phyloP scores from a whole-genome alignment of 2,888 invertebrate genomes.

The Zaprionus bogoriensis region DNA sequence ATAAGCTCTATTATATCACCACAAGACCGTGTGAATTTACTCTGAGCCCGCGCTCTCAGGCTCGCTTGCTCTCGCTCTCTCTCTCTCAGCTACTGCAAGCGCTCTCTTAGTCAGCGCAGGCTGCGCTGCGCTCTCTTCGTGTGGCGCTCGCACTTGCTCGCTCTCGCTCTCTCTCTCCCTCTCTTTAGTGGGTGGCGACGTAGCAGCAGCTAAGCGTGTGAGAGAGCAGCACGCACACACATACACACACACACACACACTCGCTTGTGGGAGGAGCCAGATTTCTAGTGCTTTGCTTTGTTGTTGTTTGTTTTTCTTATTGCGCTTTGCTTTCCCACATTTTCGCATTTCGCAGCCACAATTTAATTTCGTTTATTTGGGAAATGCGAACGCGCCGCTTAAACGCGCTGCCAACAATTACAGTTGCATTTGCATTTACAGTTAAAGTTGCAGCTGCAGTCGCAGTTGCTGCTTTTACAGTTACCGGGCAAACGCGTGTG shows the following conservation, averaged over 20 bases:
- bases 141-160: too few species aligned
- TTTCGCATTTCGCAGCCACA: background rate
- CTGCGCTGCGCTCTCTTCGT: background rate
- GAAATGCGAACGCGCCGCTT: background rate
- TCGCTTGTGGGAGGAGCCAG: background rate
- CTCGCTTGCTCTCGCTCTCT: too few species aligned
- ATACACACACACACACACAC: background rate
- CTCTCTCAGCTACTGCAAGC: background rate
- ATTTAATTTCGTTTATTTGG: background rate
- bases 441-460: background rate
- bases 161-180: constrained; percentile 16
- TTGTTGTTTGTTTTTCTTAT: background rate
- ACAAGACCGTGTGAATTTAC: background rate
- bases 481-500: background rate
- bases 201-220: constrained; percentile 17
- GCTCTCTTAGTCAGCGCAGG: constrained; percentile 26
- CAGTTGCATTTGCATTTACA: background rate
- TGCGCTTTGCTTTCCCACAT: background rate
- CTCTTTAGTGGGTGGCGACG: constrained; percentile 57
- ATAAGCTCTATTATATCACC: constrained; percentile 22
- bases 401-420: background rate
- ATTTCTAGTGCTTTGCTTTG: background rate
- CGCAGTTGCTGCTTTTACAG: background rate
- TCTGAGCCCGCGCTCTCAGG: background rate
- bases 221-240: background rate